Conservation (phyloP, 2,113 vertebrate genomes). For the Eleginops maclovinus region DNA sequence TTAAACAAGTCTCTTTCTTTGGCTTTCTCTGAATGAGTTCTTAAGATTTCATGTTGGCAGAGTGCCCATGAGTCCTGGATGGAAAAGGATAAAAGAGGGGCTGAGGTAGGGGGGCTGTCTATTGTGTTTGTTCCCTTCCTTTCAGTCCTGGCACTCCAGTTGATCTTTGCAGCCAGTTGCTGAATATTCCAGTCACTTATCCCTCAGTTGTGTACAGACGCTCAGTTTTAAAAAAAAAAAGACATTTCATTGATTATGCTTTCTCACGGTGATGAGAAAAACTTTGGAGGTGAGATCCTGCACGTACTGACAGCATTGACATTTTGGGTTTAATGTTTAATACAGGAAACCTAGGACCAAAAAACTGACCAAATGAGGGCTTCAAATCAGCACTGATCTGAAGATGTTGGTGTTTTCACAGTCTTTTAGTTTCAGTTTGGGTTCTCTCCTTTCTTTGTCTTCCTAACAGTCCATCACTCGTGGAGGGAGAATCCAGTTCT, state of each 20-base stretch:
- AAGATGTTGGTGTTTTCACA: conserved; percentile 31
- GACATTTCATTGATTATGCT: not conserved
- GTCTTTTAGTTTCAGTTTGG: conserved; percentile 54
- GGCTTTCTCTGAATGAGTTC: conserved; percentile 82
- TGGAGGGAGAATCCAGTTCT: conserved; percentile 60
- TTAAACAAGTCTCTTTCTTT: conserved; percentile 79
- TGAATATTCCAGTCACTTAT: conserved; percentile 72
- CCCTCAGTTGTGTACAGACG: conserved; percentile 23
- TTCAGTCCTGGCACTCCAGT: conserved; percentile 76
- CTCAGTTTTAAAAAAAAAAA: conserved; percentile 1
- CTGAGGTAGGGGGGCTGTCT: conserved; percentile 72
- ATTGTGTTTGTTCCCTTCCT: conserved; percentile 81
- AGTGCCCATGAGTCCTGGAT: conserved; percentile 79
- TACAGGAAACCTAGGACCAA: not conserved
- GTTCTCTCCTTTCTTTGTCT: conserved; percentile 60
- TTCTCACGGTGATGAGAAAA: not conserved
- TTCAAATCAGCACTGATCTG: conserved; percentile 25
- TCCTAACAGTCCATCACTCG: conserved; percentile 54
- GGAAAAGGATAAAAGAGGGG: conserved; percentile 79
- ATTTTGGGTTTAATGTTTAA: not conserved
- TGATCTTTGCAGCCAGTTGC: conserved; percentile 77
- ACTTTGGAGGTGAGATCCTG: conserved; percentile 22
- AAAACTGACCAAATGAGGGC: not conserved
- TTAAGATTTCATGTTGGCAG: conserved; percentile 86
- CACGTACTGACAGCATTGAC: not conserved